Percentiles rank a stretch among this genome's conserved stretches.
Conservation (phyloP, 2,113 vertebrate species). For the Odontesthes bonariensis region DNA sequence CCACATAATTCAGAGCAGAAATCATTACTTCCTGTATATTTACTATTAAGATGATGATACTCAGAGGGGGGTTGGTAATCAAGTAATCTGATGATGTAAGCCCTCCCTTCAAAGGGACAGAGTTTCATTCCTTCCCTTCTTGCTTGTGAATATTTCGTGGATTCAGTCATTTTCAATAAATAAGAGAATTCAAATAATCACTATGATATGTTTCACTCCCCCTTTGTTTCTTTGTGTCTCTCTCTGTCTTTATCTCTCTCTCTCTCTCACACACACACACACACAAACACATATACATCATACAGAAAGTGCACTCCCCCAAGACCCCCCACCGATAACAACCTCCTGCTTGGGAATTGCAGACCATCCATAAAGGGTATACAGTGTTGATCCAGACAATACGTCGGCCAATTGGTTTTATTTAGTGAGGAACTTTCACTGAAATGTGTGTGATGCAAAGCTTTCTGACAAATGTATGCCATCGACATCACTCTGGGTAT, state of each 20-base stretch:
- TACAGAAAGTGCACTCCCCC: conserved; percentile 6
- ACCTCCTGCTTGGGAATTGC: conserved; percentile 52
- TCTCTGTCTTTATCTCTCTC: neutral
- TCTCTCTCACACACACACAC: conserved; percentile 22
- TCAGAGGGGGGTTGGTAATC: conserved; percentile 78
- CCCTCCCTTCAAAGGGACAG: conserved; percentile 13
- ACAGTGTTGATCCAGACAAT: conserved; percentile 66
- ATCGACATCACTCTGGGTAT: conserved; percentile 59
- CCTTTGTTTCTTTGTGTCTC: conserved; percentile 9
- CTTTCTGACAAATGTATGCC: conserved; percentile 66
- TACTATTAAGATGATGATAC: conserved; percentile 75
- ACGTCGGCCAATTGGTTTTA: conserved; percentile 63
- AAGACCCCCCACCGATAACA: conserved; percentile 2
- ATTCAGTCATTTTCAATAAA: conserved; percentile 80
- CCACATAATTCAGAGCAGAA: conserved; percentile 85
- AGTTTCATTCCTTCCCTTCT: conserved; percentile 17
- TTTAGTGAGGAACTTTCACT: conserved; percentile 67
- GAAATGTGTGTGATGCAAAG: conserved; percentile 62
- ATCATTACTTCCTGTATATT: conserved; percentile 89
- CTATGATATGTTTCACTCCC: conserved; percentile 61
- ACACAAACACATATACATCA: conserved; percentile 22
- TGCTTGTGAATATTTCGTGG: conserved; percentile 69
- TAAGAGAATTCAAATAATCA: conserved; percentile 80
- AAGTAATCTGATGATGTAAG: conserved; percentile 60
- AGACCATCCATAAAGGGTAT: conserved; percentile 52